Base-by-base conservation (phyloP, 2,797 vertebrate species). In the Liasis olivaceus region DNA sequence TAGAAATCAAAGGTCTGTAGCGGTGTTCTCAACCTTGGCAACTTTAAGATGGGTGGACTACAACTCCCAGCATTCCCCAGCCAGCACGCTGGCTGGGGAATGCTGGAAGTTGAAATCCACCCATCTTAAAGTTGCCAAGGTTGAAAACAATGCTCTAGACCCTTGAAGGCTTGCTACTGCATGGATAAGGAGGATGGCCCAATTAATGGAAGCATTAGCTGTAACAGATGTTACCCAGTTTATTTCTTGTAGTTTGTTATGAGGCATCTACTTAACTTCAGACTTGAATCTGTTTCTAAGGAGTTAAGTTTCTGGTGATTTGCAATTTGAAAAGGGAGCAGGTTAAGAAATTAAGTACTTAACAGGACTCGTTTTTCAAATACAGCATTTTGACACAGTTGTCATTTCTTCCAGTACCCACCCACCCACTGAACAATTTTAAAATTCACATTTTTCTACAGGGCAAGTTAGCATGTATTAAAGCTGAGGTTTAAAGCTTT, bases 341-440 rank as follows among this genome's bases (percentile, higher is more conserved):
- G 26, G 7, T 58, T 15, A 59, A 54, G 24, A 87, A 87, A 91
- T 91, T 91, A 91, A 91, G 13, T 60, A 84, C 24, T 81, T 84
- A 84, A 59, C 24, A 91, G 17, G 20, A 9, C 47, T 31, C 69
- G 1, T 89, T 28, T 60, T 90, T 81, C 22, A 77, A 87, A 63
- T 51, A 36, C 20, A 89, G 58, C 62, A 31, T 87, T 90, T 77
- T 90, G 85, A 54, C 66, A 90, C n/a, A 81, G 36, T 87, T 90
- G 26, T 87, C 84, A 90, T 22, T 62, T 72, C 36, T 87, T 91
- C 56, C 64, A 59, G 2, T 87, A 26, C 54, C 85, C 63, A 59
- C 60, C 28, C 17, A 86, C 26, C 56, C 20, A n/a, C 56, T 62
- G 86, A 88, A 81, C 42, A 91, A 81, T 88, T 69, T 87, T 64